Evolutionary conservation across 2,797 vertebrate species (phyloP), one percentile per base, ranked within the genome.

Genomic region (Chanos chanos): DNA sequence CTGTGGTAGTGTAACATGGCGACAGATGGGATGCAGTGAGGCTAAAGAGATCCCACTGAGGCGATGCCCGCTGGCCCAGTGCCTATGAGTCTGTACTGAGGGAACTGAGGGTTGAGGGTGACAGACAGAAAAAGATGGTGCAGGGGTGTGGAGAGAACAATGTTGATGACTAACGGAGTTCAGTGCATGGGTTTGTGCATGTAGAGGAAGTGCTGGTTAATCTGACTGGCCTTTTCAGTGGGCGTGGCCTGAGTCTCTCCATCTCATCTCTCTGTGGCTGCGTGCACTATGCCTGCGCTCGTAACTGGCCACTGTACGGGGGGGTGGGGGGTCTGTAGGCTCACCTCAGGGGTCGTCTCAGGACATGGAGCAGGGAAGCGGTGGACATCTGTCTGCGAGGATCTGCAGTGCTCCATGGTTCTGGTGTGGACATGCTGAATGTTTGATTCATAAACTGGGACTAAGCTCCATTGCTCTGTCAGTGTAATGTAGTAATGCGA

Each of bases 121-220:
- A n/a, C n/a, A n/a, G n/a, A n/a, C n/a, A n/a, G 37, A 58, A 13
- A 34, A 36, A 19, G 10, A 21, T 52, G 31, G 39, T 33, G 24
- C n/a, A n/a, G n/a, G n/a, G n/a, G n/a, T n/a, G n/a, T n/a, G n/a
- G n/a, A n/a, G n/a, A n/a, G n/a, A n/a, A n/a, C n/a, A 24, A 19
- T 55, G 75, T 76, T 75, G 73, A 61, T 47, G 69, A 59, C 66
- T 77, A 77, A 77, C 64, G 74, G 50, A 74, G 70, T 70, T 66
- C 45, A 34, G 28, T 82, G 86, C 86, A 89, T 89, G 84, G 64
- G 60, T 66, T 28, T 60, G 58, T 83, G 87, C 84, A 88, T 89
- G 87, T 70, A 72, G 71, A 75, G 61, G 72, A 75, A 73, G 48
- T 37, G 51, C 45, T 76, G 48, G 37, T 3, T 18, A 44, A 28